These are phyloP conservation scores for Pseudopipra pipra DNA, from an alignment of 2,113 vertebrate species.

Conservation along the genomic window DNA sequence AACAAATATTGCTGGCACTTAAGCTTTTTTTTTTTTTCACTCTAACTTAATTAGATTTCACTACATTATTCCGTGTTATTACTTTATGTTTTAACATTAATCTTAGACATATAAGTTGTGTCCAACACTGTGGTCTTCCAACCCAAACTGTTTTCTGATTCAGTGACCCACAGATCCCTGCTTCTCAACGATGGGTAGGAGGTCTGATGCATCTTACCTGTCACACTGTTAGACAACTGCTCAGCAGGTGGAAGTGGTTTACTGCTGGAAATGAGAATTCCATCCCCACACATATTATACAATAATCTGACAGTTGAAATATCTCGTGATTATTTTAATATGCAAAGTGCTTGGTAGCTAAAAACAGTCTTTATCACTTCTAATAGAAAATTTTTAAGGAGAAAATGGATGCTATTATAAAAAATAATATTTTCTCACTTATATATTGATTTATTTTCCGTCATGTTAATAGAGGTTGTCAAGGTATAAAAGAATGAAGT, in stretches of 20 bases:
- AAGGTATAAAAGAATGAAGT: not conserved
- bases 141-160: not conserved
- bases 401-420: not conserved
- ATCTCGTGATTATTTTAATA: not conserved
- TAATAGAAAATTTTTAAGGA: not conserved
- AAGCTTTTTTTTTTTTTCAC: not conserved
- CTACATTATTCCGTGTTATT: not conserved
- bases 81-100: not conserved
- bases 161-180: not conserved
- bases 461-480: not conserved
- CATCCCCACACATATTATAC: not conserved
- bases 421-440: not conserved
- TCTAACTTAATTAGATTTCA: not conserved
- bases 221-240: fast-evolving
- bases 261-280: fast-evolving
- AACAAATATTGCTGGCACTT: not conserved
- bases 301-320: not conserved
- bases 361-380: not conserved
- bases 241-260: not conserved
- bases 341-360: not conserved
- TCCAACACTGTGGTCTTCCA: not conserved
- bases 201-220: not conserved
- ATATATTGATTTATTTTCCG: not conserved
- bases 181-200: fast-evolving
- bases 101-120: not conserved